Base-by-base conservation (phyloP, 2,113 vertebrate genomes). In the Cettia cetti region DNA sequence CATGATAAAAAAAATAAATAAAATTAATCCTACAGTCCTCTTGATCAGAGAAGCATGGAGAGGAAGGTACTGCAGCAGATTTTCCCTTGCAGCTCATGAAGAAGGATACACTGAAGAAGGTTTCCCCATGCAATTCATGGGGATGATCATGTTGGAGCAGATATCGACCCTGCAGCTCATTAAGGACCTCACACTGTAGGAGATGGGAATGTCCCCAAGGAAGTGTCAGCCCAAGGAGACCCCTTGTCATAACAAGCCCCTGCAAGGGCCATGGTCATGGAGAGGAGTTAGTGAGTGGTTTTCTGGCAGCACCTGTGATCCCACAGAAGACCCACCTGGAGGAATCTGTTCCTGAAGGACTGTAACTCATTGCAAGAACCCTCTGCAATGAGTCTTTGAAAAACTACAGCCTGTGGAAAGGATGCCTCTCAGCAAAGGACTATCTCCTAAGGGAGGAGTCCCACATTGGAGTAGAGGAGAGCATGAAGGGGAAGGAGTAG, bases 161-260 rank as follows among this genome's bases (percentile, higher is more conserved):
- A 28, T 28, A 60, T 10, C 7, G 10, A 39, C 7, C 15, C 24
- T 71, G 27, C 22, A 60, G 17, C 6, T 17, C 31, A 3, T 19
- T 59, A 28, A 50, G 13, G 7, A 50, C 4, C 2, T 26, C 16
- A 40, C 0, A 0, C 2, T 7, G 4, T 11, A 53, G 27, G 16
- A 59, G 15, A 35, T 20, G 14, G 39, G 69, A 45, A 50, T 37
- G 8, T 11, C 26, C 35, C 33, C 31, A 64, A 33, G 27, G 21
- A 74, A 77, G 13, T 2, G 26, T 27, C 4, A 85, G 10, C 22
- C 10, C 15, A 40, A 31, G 22, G 22, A 70, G 9, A 65, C 1
- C 3, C 6, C 14, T 5, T 1, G 2, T 15, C 13, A 56, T 37
- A 31, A 5, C 37, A 78, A 18, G 7, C 5, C 53, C 24, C 23